Conservation (phyloP, 92 coral and sea anemone genomes). For the Heteractis magnifica region DNA sequence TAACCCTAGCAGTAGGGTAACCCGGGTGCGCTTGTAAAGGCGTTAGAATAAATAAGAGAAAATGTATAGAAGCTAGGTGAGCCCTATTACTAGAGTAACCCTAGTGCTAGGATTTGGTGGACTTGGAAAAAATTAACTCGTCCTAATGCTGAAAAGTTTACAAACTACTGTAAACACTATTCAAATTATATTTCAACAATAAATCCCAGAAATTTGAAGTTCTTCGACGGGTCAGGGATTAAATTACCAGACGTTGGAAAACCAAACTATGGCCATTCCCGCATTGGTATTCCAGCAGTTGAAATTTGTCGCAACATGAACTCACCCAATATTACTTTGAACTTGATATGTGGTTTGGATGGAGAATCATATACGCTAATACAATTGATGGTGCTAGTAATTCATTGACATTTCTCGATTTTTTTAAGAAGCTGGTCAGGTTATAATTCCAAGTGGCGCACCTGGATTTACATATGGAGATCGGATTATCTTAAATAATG, state of each 20-base stretch:
- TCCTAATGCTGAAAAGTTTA: too few relatives aligned
- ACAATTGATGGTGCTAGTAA: constrained; percentile 46
- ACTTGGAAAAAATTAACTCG: too few relatives aligned
- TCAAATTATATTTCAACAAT: too few relatives aligned
- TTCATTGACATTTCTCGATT: constrained; percentile 40
- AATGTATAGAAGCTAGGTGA: too few relatives aligned
- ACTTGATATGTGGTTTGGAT: constrained; percentile 43
- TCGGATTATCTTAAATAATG: constrained; percentile 8
- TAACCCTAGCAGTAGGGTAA: too few relatives aligned
- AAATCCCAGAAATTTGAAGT: constrained; percentile 14
- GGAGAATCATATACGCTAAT: constrained; percentile 51
- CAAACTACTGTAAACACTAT: too few relatives aligned
- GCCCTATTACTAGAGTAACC: too few relatives aligned
- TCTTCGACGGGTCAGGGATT: constrained; percentile 45
- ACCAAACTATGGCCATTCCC: constrained; percentile 49
- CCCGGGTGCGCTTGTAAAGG: too few relatives aligned
- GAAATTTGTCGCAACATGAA: constrained; percentile 23
- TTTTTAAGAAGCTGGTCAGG: constrained; percentile 40
- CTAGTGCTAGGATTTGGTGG: too few relatives aligned
- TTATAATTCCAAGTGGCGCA: constrained; percentile 28
- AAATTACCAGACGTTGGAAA: constrained; percentile 38
- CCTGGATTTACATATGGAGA: constrained; percentile 37
- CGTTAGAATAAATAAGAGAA: too few relatives aligned
- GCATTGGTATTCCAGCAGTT: constrained; percentile 27
- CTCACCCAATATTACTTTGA: constrained; percentile 51